Percentiles rank a stretch among this genome's conserved stretches.
Conservation (phyloP, 2,113 vertebrate species). For the Seriola dumerili region DNA sequence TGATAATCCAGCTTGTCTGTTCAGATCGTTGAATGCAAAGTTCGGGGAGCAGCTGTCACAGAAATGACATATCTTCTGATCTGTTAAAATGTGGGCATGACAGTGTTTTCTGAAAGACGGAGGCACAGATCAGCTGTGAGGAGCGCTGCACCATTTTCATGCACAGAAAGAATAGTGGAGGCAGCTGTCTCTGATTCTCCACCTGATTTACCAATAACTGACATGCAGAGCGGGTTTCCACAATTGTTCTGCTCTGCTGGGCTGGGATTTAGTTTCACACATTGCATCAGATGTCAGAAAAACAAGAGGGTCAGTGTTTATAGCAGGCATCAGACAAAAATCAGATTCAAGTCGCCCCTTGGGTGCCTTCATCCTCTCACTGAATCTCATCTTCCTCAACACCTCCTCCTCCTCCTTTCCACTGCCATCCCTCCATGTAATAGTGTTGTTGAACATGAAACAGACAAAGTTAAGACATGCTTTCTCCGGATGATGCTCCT, state of each 20-base stretch:
- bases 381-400: conserved; percentile 21
- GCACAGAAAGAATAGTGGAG: conserved; percentile 37
- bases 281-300: conserved; percentile 63
- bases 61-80: not conserved
- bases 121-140: conserved; percentile 29
- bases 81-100: not conserved
- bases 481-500: not conserved
- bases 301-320: conserved; percentile 63
- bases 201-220: conserved; percentile 70
- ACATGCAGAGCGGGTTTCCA: conserved; percentile 57
- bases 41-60: not conserved
- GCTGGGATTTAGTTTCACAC: conserved; percentile 55
- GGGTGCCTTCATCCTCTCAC: conserved; percentile 11
- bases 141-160: conserved; percentile 35
- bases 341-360: conserved; percentile 29
- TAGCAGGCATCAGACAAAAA: conserved; percentile 42
- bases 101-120: conserved; percentile 7
- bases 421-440: not conserved
- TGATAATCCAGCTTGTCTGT: not conserved
- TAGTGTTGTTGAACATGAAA: conserved; percentile 7
- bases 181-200: conserved; percentile 68
- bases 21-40: not conserved
- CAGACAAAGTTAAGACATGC: not conserved
- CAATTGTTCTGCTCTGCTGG: conserved; percentile 62
- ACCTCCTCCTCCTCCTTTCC: not conserved